Percentiles rank a stretch among this genome's conserved stretches.
Conservation (phyloP, 2,888 invertebrate genomes). For the Tholera decimalis region DNA sequence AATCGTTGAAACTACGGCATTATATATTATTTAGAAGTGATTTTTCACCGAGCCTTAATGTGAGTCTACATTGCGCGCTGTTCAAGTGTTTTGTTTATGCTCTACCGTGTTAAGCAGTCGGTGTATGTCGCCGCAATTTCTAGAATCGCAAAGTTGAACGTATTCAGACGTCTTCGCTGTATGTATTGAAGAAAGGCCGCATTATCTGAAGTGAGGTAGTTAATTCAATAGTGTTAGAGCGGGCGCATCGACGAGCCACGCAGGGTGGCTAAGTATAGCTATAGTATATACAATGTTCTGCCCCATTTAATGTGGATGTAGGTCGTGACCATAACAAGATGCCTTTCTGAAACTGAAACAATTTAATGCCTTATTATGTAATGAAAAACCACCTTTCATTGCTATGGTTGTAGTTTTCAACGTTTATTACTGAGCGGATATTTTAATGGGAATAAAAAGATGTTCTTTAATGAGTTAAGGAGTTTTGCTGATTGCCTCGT, state of each 20-base stretch:
- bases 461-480: background rate
- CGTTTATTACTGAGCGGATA: slow-evolving; percentile 7
- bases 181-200: slow-evolving; percentile 63
- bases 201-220: slow-evolving; percentile 61
- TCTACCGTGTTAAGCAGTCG: slow-evolving; percentile 35
- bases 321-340: slow-evolving; percentile 68
- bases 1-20: slow-evolving; percentile 31
- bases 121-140: slow-evolving; percentile 40
- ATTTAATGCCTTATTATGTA: slow-evolving; percentile 29
- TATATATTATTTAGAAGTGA: slow-evolving; percentile 39
- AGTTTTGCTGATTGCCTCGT: no score
- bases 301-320: slow-evolving; percentile 69
- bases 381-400: slow-evolving; percentile 22
- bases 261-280: slow-evolving; percentile 50
- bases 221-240: slow-evolving; percentile 65
- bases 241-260: slow-evolving; percentile 62
- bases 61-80: slow-evolving; percentile 50
- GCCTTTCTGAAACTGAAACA: slow-evolving; percentile 54
- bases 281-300: slow-evolving; percentile 58
- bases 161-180: slow-evolving; percentile 54
- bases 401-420: slow-evolving; percentile 22
- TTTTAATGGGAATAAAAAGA: background rate
- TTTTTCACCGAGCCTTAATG: slow-evolving; percentile 20
- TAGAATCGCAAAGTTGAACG: slow-evolving; percentile 36
- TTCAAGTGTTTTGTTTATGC: slow-evolving; percentile 56